Evolutionary conservation across 2,888 invertebrate genomes (phyloP).

Genomic region (Sycophila texana): DNA sequence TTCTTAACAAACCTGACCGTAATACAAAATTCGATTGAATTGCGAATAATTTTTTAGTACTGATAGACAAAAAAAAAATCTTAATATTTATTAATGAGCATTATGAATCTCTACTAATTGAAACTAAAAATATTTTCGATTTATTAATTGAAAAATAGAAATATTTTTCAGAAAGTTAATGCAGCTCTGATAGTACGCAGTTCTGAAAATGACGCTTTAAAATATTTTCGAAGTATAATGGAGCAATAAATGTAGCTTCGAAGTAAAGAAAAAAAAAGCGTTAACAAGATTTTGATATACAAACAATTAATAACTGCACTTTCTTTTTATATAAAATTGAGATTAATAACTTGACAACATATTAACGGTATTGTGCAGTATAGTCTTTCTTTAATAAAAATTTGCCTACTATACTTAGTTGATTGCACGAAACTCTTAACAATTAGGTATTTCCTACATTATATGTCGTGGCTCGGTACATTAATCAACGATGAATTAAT

Average conservation of each 20-base stretch:
- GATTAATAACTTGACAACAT: conserved; percentile 44
- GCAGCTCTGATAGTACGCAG: conserved; percentile 41
- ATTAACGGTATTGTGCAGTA: conserved; percentile 49
- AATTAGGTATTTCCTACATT: conserved; percentile 48
- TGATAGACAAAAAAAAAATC: neutral
- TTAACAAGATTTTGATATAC: conserved; percentile 53
- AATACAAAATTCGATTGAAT: conserved; percentile 59
- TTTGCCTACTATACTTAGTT: conserved; percentile 50
- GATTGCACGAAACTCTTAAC: conserved; percentile 56
- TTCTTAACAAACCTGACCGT: conserved; percentile 67
- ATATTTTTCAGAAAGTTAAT: conserved; percentile 7
- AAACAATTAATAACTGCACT: conserved; percentile 54
- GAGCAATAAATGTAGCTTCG: conserved; percentile 1
- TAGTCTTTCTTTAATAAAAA: conserved; percentile 41
- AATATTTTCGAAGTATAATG: conserved; percentile 38
- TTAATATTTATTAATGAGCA: conserved; percentile 29
- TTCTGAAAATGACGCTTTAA: conserved; percentile 46
- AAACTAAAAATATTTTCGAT: neutral
- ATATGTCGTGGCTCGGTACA: conserved; percentile 50
- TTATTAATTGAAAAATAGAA: neutral
- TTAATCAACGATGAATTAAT: conserved; percentile 59
- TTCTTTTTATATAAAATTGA: conserved; percentile 38
- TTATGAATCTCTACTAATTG: conserved; percentile 34
- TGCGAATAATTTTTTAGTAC: neutral
- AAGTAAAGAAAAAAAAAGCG: conserved; percentile 33